phyloP scores from a whole-genome alignment of 2,888 invertebrate genomes.

The Oligia latruncula region DNA sequence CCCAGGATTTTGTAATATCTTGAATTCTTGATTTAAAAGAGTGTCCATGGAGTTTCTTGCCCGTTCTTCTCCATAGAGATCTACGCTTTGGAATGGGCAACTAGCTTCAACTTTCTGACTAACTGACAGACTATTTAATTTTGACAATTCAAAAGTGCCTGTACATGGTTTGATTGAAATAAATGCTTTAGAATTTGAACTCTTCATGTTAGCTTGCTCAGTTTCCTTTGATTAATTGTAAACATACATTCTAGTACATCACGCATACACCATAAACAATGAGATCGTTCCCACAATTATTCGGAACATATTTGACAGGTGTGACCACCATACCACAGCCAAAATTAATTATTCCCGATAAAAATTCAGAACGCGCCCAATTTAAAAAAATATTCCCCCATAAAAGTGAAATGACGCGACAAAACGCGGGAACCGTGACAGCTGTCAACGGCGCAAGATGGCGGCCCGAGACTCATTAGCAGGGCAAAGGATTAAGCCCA shows the following conservation, averaged over 20 bases:
- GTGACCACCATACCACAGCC: conserved; percentile 14
- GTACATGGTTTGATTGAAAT: no score
- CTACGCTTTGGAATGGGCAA: neutral
- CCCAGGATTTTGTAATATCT: no score
- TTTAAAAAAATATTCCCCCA: conserved; percentile 30
- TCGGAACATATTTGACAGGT: conserved; percentile 37
- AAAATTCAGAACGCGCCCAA: conserved; percentile 40
- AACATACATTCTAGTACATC: neutral
- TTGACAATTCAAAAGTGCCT: no score
- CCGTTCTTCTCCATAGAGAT: no score
- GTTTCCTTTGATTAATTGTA: neutral
- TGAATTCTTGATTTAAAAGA: no score
- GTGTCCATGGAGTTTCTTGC: no score
- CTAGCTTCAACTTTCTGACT: no score
- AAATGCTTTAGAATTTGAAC: no score
- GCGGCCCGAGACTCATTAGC: conserved; percentile 69
- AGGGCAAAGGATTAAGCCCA: conserved; percentile 66
- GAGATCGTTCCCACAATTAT: conserved; percentile 29
- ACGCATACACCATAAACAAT: conserved; percentile 27
- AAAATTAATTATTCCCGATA: conserved; percentile 40
- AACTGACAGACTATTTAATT: no score
- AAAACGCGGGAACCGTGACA: conserved; percentile 70
- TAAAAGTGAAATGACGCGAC: conserved; percentile 61
- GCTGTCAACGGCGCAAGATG: conserved; percentile 70
- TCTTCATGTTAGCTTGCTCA: neutral